These are phyloP conservation scores for Nasua narica DNA, from an alignment of 2,797 vertebrate genomes.

Conservation along the genomic window DNA sequence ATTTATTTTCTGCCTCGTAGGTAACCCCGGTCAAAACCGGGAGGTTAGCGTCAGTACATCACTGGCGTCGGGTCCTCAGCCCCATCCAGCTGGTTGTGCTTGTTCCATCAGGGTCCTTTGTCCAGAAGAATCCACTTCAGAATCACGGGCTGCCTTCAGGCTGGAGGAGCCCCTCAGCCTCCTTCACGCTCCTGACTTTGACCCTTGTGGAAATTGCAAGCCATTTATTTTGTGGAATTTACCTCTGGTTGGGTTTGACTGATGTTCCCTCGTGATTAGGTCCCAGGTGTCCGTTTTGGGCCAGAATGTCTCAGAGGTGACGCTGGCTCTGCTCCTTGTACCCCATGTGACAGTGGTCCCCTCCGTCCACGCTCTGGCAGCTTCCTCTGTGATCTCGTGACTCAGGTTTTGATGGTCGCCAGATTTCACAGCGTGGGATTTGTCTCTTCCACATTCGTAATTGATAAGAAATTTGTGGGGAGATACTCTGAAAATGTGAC, in stretches of 20 bases:
- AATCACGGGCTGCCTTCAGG: accelerated
- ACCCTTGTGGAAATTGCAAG: background rate
- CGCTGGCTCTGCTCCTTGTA: accelerated
- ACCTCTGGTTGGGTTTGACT: accelerated
- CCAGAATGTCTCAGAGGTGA: background rate
- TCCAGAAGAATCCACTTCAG: accelerated
- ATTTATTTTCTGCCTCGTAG: background rate
- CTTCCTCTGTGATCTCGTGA: background rate
- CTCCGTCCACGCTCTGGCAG: background rate
- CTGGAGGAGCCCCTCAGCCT: background rate
- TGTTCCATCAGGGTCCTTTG: accelerated
- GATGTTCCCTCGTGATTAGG: background rate
- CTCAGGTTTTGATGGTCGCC: background rate
- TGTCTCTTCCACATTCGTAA: background rate
- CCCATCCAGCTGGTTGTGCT: accelerated
- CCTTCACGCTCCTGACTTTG: background rate
- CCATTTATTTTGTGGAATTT: background rate
- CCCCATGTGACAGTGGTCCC: accelerated
- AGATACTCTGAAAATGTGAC: background rate
- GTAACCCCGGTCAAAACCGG: background rate
- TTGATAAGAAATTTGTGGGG: background rate
- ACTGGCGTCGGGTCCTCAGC: accelerated
- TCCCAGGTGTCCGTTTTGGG: background rate
- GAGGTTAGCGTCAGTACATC: accelerated
- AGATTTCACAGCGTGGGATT: background rate